Percentiles rank a stretch among this genome's conserved stretches.
Evolutionary conservation across 2,113 vertebrate species (phyloP).

Genomic region (Megaleporinus macrocephalus): DNA sequence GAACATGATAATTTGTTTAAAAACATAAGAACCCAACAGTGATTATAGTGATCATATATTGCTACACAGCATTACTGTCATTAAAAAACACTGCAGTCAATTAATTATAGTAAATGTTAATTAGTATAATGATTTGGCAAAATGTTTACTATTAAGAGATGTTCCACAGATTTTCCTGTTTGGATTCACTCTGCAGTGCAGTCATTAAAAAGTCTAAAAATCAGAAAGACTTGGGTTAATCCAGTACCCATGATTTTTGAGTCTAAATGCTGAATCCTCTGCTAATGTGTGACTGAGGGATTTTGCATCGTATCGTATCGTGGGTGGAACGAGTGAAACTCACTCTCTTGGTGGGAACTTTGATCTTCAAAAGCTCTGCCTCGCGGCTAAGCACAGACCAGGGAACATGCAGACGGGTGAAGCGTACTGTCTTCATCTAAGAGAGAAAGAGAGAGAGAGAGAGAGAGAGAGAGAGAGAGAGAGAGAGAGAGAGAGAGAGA

Average conservation of each 20-base stretch:
- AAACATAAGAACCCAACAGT: too few relatives aligned
- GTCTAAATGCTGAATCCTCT: background rate
- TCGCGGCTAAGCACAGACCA: slow-evolving; percentile 95
- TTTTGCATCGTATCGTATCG: background rate
- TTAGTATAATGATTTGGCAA: too few relatives aligned
- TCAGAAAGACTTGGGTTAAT: background rate
- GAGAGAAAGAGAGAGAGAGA: slow-evolving; percentile 17
- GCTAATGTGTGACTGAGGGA: slow-evolving; percentile 3
- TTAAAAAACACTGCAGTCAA: too few relatives aligned
- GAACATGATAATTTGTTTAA: too few relatives aligned
- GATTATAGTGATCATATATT: too few relatives aligned
- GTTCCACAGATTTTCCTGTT: too few relatives aligned
- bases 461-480: slow-evolving; percentile 3
- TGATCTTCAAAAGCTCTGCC: slow-evolving; percentile 96
- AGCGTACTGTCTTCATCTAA: slow-evolving; percentile 63
- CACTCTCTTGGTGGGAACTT: slow-evolving; percentile 97
- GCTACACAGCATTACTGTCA: too few relatives aligned
- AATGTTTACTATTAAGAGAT: too few relatives aligned
- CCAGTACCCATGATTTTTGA: background rate
- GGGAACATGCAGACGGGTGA: slow-evolving; percentile 92
- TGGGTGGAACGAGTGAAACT: slow-evolving; percentile 33
- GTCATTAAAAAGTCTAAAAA: background rate
- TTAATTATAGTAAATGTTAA: too few relatives aligned
- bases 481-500: too few relatives aligned
- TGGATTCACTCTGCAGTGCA: background rate